phyloP scores from a whole-genome alignment of 2,888 invertebrate species.

The Serrognathus titanus region DNA sequence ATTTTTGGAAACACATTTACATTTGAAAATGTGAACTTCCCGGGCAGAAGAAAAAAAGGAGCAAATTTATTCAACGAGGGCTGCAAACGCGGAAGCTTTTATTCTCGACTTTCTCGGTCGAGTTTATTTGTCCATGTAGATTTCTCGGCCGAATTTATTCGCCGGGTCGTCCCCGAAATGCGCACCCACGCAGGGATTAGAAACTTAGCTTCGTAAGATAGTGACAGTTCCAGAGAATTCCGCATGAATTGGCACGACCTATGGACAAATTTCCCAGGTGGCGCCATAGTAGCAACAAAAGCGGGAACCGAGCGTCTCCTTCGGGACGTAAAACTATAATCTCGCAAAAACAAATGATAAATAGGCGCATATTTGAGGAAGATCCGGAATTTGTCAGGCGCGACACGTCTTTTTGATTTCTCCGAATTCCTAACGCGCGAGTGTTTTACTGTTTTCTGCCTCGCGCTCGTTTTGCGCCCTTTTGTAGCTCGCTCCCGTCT shows the following conservation, averaged over 20 bases:
- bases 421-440: neutral
- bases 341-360: too few relatives aligned
- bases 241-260: neutral
- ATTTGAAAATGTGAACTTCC: too few relatives aligned
- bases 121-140: slow-evolving; percentile 16
- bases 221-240: neutral
- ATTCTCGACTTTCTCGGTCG: slow-evolving; percentile 5
- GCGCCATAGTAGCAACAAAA: neutral
- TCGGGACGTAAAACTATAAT: neutral
- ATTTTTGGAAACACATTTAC: too few relatives aligned
- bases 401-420: neutral
- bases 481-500: slow-evolving; percentile 1
- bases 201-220: neutral
- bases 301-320: neutral
- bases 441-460: neutral
- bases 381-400: too few relatives aligned
- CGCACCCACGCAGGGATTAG: neutral
- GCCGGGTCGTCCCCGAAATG: slow-evolving; percentile 1
- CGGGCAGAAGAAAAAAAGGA: neutral
- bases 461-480: neutral
- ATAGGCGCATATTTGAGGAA: too few relatives aligned
- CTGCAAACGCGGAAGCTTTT: slow-evolving; percentile 1
- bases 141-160: slow-evolving; percentile 10
- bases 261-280: slow-evolving; percentile 1
- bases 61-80: neutral